Base-by-base conservation (phyloP, 1,140 invertebrate species). In the Hycleus cichorii region DNA sequence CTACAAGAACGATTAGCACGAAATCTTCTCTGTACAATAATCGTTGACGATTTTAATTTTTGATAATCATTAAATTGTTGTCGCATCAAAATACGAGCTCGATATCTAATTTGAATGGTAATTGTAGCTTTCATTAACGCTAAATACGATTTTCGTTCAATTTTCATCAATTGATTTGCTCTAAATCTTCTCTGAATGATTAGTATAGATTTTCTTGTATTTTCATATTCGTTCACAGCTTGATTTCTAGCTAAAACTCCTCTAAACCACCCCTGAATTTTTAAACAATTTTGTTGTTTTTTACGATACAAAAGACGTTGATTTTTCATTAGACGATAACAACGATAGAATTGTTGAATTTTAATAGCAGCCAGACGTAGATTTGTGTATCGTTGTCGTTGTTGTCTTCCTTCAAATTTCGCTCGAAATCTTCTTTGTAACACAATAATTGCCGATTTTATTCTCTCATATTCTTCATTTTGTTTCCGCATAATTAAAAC, bases 61-160 rank as follows among this genome's bases (percentile, higher is more conserved):
- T 60, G 47, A 63, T 64, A 72, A 40, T 66, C 39, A 42, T 51
- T 57, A 46, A 52, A 11, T 18, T 59, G 10, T 1, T 74, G 39
- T 48, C 56, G 74, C 78, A 67, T 74, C 68, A 6, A 40, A 11
- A 1, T 74, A 39, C 70, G 69, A 7, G 73, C 67, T 68, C 68
- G 76, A 60, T 74, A 78, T 64, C 73, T 72, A 3, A 39, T 67
- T 69, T 85, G 82, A 40, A 85, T 70, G 2, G 57, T 51, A 7
- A 72, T 64, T 25, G 71, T 71, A 6, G 76, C 68, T 8, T 64
- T 58, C 57, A 69, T 72, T 10, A 77, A 60, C 25, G 55, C 12
- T n/a, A 62, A 64, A 74, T 27, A 72, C 57, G 38, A 46, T 47
- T 56, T 62, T 65, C 51, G 26, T 24, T 70, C 60, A 44, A 58